Conservation (phyloP, 1,140 invertebrate species). For the Calephelis virginiensis region DNA sequence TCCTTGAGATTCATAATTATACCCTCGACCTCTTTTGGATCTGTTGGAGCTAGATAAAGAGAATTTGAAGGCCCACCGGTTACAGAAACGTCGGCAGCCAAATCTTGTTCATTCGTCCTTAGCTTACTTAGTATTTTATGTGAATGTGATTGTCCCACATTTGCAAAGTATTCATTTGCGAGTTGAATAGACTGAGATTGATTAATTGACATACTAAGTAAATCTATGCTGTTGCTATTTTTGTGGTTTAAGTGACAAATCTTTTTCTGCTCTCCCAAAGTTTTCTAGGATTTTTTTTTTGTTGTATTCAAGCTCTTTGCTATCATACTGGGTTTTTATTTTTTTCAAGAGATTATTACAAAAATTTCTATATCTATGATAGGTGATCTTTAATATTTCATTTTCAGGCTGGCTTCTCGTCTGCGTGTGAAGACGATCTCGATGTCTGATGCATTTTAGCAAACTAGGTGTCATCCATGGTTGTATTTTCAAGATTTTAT, state of each 20-base stretch:
- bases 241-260: constrained; percentile 23
- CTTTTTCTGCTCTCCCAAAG: constrained; percentile 32
- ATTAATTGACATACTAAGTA: too few species aligned
- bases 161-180: too few species aligned
- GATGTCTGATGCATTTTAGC: constrained; percentile 28
- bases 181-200: too few species aligned
- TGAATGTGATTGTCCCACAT: too few species aligned
- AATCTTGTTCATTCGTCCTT: background rate
- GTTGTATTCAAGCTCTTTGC: constrained; percentile 12
- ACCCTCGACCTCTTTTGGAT: background rate
- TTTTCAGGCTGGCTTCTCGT: constrained; percentile 17
- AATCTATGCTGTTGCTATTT: too few species aligned
- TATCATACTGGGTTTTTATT: constrained; percentile 28
- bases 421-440: constrained; percentile 24
- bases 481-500: constrained; percentile 23
- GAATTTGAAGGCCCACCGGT: background rate
- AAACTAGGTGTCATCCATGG: constrained; percentile 31
- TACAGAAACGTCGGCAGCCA: background rate
- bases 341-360: constrained; percentile 29
- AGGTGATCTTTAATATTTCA: constrained; percentile 18
- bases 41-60: background rate
- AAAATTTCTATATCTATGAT: constrained; percentile 31
- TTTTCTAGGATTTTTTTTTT: constrained; percentile 18
- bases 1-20: background rate
- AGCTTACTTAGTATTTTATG: background rate